phyloP scores from a whole-genome alignment of 2,113 vertebrate genomes.

The Apus apus region DNA sequence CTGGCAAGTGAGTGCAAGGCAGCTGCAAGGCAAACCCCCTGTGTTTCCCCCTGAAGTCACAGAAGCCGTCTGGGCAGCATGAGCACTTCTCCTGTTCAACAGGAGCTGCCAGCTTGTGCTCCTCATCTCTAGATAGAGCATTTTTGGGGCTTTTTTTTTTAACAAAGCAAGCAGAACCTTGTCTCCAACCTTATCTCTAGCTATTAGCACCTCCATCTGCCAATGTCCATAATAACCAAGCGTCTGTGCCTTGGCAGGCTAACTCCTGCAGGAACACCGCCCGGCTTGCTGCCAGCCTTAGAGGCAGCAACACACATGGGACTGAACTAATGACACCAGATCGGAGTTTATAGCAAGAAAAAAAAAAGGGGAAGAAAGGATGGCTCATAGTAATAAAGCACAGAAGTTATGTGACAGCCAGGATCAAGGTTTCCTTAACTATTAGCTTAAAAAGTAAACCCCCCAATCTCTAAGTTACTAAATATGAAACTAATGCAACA shows the following conservation, averaged over 20 bases:
- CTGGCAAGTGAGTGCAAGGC: background rate
- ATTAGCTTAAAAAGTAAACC: background rate
- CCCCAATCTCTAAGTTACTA: background rate
- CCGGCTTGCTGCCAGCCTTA: background rate
- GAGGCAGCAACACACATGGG: background rate
- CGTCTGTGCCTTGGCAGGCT: background rate
- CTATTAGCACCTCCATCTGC: constrained; percentile 11
- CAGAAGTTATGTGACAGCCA: background rate
- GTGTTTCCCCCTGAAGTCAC: background rate
- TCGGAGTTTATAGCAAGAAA: background rate
- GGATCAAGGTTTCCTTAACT: background rate
- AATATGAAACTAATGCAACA: background rate
- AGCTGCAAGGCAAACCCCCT: background rate
- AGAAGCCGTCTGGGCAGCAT: background rate
- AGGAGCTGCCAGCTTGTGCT: background rate
- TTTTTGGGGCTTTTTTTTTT: fast-evolving
- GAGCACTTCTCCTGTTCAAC: background rate
- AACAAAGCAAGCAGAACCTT: background rate
- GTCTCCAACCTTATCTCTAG: background rate
- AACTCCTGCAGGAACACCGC: background rate
- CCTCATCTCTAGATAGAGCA: background rate
- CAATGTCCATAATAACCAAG: background rate
- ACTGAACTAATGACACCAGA: background rate
- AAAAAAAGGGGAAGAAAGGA: background rate
- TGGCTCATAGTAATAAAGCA: background rate